Conservation (phyloP, 2,113 vertebrate species). For the Pimephales promelas region DNA sequence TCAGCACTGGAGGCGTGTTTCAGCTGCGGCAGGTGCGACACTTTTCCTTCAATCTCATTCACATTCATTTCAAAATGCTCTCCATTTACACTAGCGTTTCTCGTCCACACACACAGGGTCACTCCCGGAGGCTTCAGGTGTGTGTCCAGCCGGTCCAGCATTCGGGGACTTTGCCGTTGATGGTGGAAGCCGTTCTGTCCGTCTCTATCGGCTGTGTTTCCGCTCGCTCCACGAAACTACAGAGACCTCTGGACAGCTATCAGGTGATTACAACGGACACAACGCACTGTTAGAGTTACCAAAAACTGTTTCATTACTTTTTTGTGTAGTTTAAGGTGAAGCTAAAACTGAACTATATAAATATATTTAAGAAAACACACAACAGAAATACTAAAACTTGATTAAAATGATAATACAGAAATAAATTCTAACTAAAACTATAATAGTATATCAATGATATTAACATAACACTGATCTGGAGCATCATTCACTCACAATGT, state of each 20-base stretch:
- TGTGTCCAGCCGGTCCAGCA: conserved; percentile 90
- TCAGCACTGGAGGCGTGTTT: conserved; percentile 94
- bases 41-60: background rate
- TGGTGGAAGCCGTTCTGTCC: conserved; percentile 91
- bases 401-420: too few relatives aligned
- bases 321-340: too few relatives aligned
- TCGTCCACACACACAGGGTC: conserved; percentile 78
- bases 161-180: conserved; percentile 91
- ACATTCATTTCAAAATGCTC: too few relatives aligned
- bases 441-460: too few relatives aligned
- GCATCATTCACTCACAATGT: too few relatives aligned
- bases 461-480: too few relatives aligned
- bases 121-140: conserved; percentile 93
- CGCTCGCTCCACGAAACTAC: conserved; percentile 89
- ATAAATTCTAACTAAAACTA: too few relatives aligned
- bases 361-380: too few relatives aligned
- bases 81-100: too few relatives aligned
- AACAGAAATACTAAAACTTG: too few relatives aligned
- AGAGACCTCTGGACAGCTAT: conserved; percentile 95
- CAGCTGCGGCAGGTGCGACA: conserved; percentile 90
- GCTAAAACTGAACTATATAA: too few relatives aligned
- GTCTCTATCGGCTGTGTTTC: conserved; percentile 92
- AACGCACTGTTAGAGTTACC: background rate
- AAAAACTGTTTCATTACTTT: too few relatives aligned
- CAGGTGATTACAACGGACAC: conserved; percentile 79